These are phyloP conservation scores for Trachymyrmex septentrionalis DNA, from an alignment of 1,140 invertebrate genomes.

Conservation along the genomic window DNA sequence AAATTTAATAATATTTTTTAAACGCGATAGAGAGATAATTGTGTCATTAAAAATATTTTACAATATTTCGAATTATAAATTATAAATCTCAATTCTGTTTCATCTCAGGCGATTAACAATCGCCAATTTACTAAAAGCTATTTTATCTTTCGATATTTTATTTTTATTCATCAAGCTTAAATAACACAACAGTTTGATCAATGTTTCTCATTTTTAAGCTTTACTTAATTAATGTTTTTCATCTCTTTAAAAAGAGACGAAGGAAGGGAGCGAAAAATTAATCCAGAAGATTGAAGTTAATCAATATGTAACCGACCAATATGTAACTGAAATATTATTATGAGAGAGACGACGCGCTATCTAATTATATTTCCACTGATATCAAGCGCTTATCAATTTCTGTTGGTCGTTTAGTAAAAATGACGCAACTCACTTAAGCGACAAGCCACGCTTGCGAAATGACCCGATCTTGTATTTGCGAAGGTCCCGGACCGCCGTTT, in stretches of 20 bases:
- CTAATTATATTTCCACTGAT: conserved; percentile 47
- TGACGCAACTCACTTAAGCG: conserved; percentile 36
- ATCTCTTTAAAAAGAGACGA: neutral
- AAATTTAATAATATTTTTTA: no score
- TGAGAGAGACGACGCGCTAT: neutral
- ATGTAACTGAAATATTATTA: conserved; percentile 23
- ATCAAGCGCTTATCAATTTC: conserved; percentile 32
- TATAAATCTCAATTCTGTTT: neutral
- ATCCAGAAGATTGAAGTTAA: conserved; percentile 8
- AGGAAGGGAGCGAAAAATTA: neutral
- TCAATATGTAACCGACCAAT: neutral
- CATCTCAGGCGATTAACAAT: neutral
- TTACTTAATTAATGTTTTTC: neutral
- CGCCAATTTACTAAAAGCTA: neutral
- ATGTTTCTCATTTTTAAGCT: conserved; percentile 8
- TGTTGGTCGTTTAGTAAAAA: neutral
- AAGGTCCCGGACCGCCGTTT: conserved; percentile 23
- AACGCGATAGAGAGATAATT: no score
- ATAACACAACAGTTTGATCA: neutral
- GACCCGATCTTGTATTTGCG: conserved; percentile 30
- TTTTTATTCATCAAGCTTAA: conserved; percentile 2
- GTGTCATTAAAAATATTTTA: neutral
- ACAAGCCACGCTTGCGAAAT: conserved; percentile 33
- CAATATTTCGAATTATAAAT: neutral
- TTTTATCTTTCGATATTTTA: neutral